Conservation (phyloP, 2,888 invertebrate genomes). For the Clunio marinus region DNA sequence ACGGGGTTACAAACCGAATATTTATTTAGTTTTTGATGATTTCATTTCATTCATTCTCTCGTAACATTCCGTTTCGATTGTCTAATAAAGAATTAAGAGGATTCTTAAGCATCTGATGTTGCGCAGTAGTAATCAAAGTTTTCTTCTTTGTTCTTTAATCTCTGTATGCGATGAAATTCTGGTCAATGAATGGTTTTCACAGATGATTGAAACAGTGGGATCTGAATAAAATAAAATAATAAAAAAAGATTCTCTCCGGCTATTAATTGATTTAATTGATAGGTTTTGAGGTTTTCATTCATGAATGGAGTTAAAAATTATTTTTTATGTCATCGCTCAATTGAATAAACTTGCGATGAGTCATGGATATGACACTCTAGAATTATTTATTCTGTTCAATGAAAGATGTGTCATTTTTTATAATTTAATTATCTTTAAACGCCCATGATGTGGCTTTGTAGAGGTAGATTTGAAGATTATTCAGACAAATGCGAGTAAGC, state of each 20-base stretch:
- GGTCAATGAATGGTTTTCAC: neutral
- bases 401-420: conserved; percentile 28
- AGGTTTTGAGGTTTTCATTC: conserved; percentile 27
- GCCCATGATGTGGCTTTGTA: neutral
- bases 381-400: neutral
- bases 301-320: neutral
- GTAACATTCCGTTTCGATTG: too few species aligned
- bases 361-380: neutral
- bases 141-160: neutral
- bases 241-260: conserved; percentile 17
- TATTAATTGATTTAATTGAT: conserved; percentile 33
- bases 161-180: neutral
- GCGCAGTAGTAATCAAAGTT: neutral
- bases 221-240: too few species aligned
- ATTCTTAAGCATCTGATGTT: neutral
- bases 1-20: conserved; percentile 7
- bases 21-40: conserved; percentile 12
- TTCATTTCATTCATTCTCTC: conserved; percentile 31
- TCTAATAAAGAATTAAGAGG: too few species aligned
- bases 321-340: neutral
- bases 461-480: neutral
- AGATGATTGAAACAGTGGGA: conserved; percentile 20
- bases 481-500: neutral
- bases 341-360: neutral
- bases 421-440: neutral